Evolutionary conservation across 2,113 vertebrate species (phyloP), one percentile per base, ranked within the genome.

Genomic region (Porphyrio hochstetteri): DNA sequence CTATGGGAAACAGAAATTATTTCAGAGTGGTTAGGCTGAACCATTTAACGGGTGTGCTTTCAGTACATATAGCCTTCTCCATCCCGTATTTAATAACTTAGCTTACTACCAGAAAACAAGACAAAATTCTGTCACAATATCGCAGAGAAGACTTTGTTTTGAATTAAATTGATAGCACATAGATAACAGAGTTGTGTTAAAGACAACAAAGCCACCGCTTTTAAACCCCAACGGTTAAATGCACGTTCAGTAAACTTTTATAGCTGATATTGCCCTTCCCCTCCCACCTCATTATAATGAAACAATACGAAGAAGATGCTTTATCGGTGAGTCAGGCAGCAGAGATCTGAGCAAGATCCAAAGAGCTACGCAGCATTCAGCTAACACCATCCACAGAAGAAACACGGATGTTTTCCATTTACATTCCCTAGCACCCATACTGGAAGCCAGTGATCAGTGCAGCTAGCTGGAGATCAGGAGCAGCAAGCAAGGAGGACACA

Each of bases 361-460:
- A 79, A n/a, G 38, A 59, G 91, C 67, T 79, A 35, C 1, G 4
- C 77, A 85, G 61, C 0, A 20, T 36, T 11, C 36, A 72, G 84
- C 86, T 72, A 87, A 61, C 52, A 20, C 48, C 46, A 61, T 76
- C 57, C 82, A 0, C 53, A 50, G 70, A 38, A 90, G 77, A 79
- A 60, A 82, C 55, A 21, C 7, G 78, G 93, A 94, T 96, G 94
- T 94, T 96, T 96, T 88, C 90, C 84, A 89, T 91, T 94, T 84
- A 68, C 31, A 2, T 82, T 94, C 75, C 71, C 81, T n/a, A 87
- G 84, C 64, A 24, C 50, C 6, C 40, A 82, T 55, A n/a, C 40
- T 91, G 75, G 84, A 50, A 94, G 67, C 0, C 1, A 75, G 52
- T 0, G 0, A 70, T 40, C 42, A 4, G 86, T 12, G 74, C 36